Conservation (phyloP, 2,888 invertebrate species). For the Desoria tigrina region DNA sequence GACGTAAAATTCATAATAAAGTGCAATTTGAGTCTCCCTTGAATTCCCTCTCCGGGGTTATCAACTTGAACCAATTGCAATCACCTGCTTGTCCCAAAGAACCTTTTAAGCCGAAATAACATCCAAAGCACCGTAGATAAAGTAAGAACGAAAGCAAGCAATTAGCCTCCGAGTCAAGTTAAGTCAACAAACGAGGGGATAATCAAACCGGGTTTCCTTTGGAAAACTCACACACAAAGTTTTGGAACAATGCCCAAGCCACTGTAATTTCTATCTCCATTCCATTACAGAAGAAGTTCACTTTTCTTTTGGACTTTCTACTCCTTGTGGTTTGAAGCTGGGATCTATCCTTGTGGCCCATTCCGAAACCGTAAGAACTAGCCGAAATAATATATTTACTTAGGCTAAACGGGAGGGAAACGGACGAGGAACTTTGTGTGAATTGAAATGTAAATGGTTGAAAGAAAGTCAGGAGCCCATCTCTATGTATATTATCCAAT, state of each 20-base stretch:
- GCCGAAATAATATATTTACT: slow-evolving; percentile 4
- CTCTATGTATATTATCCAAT: neutral
- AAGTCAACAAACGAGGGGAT: slow-evolving; percentile 10
- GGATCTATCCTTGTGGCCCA: neutral
- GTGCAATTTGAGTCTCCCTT: no score
- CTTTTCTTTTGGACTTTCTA: neutral
- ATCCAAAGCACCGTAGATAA: neutral
- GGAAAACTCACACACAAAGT: neutral
- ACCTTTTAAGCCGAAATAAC: no score
- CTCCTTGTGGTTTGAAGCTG: neutral
- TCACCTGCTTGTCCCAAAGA: no score
- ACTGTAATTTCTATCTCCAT: neutral
- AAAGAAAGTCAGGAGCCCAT: slow-evolving; percentile 3
- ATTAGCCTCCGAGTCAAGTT: neutral
- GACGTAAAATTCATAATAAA: no score
- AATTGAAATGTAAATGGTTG: slow-evolving; percentile 22
- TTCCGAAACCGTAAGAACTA: neutral
- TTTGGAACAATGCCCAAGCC: slow-evolving; percentile 25
- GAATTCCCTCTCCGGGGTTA: no score
- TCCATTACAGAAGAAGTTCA: neutral
- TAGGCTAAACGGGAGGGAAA: slow-evolving; percentile 1
- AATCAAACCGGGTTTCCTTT: slow-evolving; percentile 6
- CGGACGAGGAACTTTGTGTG: slow-evolving; percentile 14
- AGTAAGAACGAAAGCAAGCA: neutral
- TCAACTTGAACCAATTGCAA: no score